Evolutionary conservation across 2,113 vertebrate species (phyloP).

Genomic region (Cyprinodon tularosa): DNA sequence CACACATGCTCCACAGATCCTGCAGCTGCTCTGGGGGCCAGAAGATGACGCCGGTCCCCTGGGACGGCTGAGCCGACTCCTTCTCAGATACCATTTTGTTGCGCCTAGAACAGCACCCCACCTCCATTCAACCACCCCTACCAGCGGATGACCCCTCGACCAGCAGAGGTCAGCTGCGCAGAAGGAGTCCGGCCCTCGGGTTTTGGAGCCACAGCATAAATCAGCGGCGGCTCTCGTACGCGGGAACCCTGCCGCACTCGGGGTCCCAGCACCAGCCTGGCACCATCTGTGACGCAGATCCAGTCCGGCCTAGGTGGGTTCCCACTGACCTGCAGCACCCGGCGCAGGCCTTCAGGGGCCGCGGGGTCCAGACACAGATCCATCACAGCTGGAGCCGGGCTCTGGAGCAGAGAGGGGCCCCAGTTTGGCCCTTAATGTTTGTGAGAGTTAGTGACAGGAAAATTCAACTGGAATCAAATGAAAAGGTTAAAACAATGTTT

Average conservation of each 20-base stretch:
- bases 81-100: conserved; percentile 80
- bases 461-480: too few relatives aligned
- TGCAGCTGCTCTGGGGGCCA: conserved; percentile 56
- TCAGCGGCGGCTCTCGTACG: conserved; percentile 64
- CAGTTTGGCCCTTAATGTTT: neutral
- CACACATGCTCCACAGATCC: conserved; percentile 69
- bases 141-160: conserved; percentile 66
- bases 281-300: conserved; percentile 77
- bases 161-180: conserved; percentile 74
- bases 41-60: conserved; percentile 59
- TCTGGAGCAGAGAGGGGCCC: conserved; percentile 7
- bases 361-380: conserved; percentile 54
- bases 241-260: conserved; percentile 71
- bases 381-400: conserved; percentile 56
- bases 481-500: too few relatives aligned
- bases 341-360: conserved; percentile 19
- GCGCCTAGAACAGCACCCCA: conserved; percentile 17
- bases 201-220: conserved; percentile 73
- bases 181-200: conserved; percentile 52
- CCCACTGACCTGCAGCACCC: conserved; percentile 69
- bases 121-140: conserved; percentile 23
- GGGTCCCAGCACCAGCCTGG: conserved; percentile 77
- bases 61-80: conserved; percentile 63
- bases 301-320: conserved; percentile 67
- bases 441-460: neutral